Evolutionary conservation across 2,113 vertebrate genomes (phyloP), one percentile per base, ranked within the genome.

Genomic region (Tupaia chinensis): DNA sequence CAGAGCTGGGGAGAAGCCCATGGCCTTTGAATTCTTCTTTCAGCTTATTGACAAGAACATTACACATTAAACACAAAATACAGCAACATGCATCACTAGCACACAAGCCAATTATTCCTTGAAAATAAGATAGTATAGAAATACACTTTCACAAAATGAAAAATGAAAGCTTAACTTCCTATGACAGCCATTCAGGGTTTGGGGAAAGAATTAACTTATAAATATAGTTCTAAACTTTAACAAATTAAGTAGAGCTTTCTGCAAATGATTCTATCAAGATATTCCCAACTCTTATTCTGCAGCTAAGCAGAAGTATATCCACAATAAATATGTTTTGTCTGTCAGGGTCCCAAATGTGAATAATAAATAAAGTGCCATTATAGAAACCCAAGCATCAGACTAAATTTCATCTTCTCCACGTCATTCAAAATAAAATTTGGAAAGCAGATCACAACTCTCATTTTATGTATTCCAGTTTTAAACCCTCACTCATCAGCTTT

Each of bases 251-350:
- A 11, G 22, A 44, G 69, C 90, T 76, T 60, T 82, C 17, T 95
- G 63, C 19, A 87, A 85, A 85, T 87, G 10, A 79, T 80, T 95
- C 72, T 87, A 92, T 89, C 53, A 95, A 93, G 7, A 69, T 95
- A 3, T 76, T 76, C 16, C 12, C 44, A 68, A 58, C 3, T 68
- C 20, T 13, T 63, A 4, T 66, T 88, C 25, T 77, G 14, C 10
- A 34, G 27, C 90, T 86, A 86, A 22, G 12, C 93, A 94, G 0
- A 23, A 9, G 22, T 63, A n/a, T 82, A 27, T 74, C 25, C 11
- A 9, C 29, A 96, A 85, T 87, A 76, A 95, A 84, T 88, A 82
- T 58, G 91, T 3, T 56, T 9, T 87, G 20, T 66, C 53, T 84
- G n/a, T 92, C 25, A 92, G 44, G 10, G 27, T 25, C 19, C 19